Evolutionary conservation across 2,797 vertebrate species (phyloP).

Genomic region (Microcaecilia unicolor): DNA sequence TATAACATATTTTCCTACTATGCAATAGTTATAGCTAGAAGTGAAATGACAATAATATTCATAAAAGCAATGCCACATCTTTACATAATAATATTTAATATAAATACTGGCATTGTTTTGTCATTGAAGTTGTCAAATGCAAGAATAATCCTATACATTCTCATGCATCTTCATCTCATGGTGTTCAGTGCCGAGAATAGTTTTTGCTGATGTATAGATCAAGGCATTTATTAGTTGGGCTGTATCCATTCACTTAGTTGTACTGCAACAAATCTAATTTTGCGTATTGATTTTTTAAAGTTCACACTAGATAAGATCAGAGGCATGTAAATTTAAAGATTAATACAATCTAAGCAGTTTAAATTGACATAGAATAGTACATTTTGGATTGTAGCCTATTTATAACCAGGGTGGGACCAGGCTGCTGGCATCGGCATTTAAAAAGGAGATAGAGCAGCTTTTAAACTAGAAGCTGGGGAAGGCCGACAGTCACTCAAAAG

Average conservation of each 20-base stretch:
- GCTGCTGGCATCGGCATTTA: too few relatives aligned
- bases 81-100: constrained; percentile 23
- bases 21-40: too few relatives aligned
- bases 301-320: constrained; percentile 7
- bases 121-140: constrained; percentile 17
- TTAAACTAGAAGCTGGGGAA: too few relatives aligned
- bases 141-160: constrained; percentile 24
- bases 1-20: too few relatives aligned
- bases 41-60: constrained; percentile 5
- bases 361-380: not conserved
- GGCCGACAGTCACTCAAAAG: too few relatives aligned
- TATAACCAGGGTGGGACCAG: too few relatives aligned
- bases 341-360: not conserved
- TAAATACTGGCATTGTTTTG: constrained; percentile 25
- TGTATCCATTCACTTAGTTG: not conserved
- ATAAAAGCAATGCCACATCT: constrained; percentile 36
- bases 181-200: constrained; percentile 19
- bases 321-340: constrained; percentile 15
- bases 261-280: constrained; percentile 3
- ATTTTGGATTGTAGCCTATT: not conserved
- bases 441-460: too few relatives aligned
- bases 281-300: constrained; percentile 1
- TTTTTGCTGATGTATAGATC: constrained; percentile 8
- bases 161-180: constrained; percentile 16
- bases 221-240: constrained; percentile 27